These are phyloP conservation scores for Cordylochernes scorpioides DNA, from an alignment of 2,888 invertebrate genomes.

Conservation along the genomic window DNA sequence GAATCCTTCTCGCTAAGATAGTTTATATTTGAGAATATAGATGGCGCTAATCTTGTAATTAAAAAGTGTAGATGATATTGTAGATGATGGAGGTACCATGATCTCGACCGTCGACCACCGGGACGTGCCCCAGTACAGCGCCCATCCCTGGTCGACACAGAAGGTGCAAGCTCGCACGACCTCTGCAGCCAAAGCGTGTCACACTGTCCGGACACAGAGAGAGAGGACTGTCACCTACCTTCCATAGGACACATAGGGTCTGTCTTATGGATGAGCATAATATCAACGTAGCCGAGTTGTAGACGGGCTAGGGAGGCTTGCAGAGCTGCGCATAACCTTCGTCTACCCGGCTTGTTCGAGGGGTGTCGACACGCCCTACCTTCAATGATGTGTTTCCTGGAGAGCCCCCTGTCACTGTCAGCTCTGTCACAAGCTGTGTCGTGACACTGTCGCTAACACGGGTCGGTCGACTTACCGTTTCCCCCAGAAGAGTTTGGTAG, in stretches of 20 bases:
- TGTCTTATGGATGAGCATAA: slow-evolving; percentile 79
- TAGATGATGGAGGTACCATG: slow-evolving; percentile 33
- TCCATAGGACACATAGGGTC: slow-evolving; percentile 95
- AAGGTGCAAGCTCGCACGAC: slow-evolving; percentile 81
- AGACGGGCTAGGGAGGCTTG: slow-evolving; percentile 58
- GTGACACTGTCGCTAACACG: too few species aligned
- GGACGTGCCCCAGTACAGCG: slow-evolving; percentile 95
- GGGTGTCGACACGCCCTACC: too few species aligned
- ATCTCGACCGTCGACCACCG: slow-evolving; percentile 83
- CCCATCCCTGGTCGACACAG: slow-evolving; percentile 78
- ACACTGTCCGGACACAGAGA: too few species aligned
- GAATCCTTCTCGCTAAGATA: too few species aligned
- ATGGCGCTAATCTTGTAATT: too few species aligned
- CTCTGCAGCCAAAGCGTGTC: slow-evolving; percentile 37
- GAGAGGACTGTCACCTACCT: too few species aligned
- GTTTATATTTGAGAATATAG: too few species aligned
- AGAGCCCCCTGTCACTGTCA: slow-evolving; percentile 65
- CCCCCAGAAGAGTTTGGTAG: slow-evolving; percentile 43
- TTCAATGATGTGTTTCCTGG: slow-evolving; percentile 85
- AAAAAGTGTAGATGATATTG: too few species aligned
- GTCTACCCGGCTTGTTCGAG: too few species aligned
- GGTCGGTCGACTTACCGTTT: slow-evolving; percentile 11
- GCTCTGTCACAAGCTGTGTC: too few species aligned
- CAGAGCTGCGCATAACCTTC: too few species aligned
- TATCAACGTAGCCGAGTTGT: slow-evolving; percentile 77